phyloP scores from a whole-genome alignment of 2,113 vertebrate species.

The Callospermophilus lateralis region DNA sequence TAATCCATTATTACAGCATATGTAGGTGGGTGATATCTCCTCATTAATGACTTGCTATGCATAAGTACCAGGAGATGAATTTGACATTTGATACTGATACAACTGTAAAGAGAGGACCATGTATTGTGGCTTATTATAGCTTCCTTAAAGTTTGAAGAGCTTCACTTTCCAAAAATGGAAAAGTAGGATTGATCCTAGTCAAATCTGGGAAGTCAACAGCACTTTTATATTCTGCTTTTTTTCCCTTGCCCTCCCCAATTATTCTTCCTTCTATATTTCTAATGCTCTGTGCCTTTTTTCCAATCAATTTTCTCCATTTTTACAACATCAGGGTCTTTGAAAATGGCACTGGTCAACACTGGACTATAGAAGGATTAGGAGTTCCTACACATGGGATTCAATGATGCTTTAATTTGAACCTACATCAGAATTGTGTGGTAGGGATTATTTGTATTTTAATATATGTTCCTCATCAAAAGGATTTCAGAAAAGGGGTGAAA shows the following conservation, averaged over 20 bases:
- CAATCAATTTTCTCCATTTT: not conserved
- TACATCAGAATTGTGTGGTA: not conserved
- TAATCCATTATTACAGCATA: slow-evolving; percentile 23
- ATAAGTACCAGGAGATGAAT: slow-evolving; percentile 60
- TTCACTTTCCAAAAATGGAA: slow-evolving; percentile 22
- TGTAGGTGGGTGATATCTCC: not conserved
- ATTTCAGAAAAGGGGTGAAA: not conserved
- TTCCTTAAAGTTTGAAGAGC: not conserved
- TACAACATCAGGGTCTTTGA: not conserved
- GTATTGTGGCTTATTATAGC: not conserved
- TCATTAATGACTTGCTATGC: slow-evolving; percentile 26
- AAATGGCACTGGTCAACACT: not conserved
- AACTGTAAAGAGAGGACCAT: slow-evolving; percentile 9
- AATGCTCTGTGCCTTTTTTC: not conserved
- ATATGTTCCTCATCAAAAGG: not conserved
- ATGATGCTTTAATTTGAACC: not conserved
- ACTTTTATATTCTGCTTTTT: not conserved
- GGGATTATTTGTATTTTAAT: not conserved
- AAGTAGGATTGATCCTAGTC: not conserved
- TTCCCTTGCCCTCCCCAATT: not conserved
- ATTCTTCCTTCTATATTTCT: not conserved
- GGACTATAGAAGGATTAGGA: not conserved
- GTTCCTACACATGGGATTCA: not conserved
- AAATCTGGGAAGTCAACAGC: not conserved
- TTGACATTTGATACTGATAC: slow-evolving; percentile 63